Conservation (phyloP, 2,797 vertebrate species). For the Chaetodon trifasciatus region DNA sequence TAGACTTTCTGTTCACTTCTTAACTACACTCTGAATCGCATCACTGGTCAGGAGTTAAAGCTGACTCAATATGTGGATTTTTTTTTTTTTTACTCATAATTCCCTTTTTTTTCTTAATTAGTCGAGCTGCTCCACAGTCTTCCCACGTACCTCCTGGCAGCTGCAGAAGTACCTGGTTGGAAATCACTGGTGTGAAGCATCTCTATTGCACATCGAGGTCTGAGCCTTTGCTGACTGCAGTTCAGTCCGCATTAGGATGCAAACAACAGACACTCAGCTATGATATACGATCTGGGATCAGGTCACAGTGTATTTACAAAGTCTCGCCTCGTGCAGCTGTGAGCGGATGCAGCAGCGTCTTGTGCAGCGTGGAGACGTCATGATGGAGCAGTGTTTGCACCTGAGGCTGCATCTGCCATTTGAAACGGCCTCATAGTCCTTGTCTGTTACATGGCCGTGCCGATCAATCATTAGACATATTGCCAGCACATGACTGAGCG, state of each 20-base stretch:
- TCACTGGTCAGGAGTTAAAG: not conserved
- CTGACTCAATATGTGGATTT: not conserved
- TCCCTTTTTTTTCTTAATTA: not conserved
- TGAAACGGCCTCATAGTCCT: slow-evolving; percentile 41
- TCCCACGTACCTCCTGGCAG: not conserved
- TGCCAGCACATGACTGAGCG: slow-evolving; percentile 23
- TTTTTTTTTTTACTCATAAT: not conserved
- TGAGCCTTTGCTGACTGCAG: not conserved
- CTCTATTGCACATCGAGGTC: not conserved
- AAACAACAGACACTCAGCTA: not conserved
- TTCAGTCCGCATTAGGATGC: not conserved
- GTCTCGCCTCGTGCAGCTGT: not conserved
- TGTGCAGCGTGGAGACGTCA: slow-evolving; percentile 13
- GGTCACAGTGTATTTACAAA: not conserved
- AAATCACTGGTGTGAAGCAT: not conserved
- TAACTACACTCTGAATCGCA: not conserved
- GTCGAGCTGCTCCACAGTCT: not conserved
- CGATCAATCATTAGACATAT: slow-evolving; percentile 52
- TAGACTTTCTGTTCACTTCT: not conserved
- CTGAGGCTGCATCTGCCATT: slow-evolving; percentile 39
- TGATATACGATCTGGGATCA: not conserved
- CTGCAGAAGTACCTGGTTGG: not conserved
- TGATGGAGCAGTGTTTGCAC: slow-evolving; percentile 43
- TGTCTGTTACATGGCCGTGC: slow-evolving; percentile 47
- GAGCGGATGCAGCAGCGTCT: not conserved